phyloP scores from a whole-genome alignment of 1,140 invertebrate species.

The Drosophila parabipectinata region DNA sequence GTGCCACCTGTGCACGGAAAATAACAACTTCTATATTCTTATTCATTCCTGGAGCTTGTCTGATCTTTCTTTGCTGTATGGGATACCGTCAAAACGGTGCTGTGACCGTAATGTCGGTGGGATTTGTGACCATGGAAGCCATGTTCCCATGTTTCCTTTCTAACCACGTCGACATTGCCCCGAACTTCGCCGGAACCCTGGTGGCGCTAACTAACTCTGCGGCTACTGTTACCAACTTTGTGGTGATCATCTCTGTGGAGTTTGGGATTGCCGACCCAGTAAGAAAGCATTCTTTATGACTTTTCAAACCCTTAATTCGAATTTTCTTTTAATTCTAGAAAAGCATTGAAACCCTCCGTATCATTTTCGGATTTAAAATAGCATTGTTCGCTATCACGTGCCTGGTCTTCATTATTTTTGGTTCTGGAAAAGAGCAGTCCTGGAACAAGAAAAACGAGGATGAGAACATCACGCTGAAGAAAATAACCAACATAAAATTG shows the following conservation, averaged over 20 bases:
- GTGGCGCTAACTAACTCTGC: conserved; percentile 94
- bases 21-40: conserved; percentile 89
- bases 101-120: conserved; percentile 89
- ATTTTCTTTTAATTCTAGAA: conserved; percentile 86
- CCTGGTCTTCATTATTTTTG: conserved; percentile 91
- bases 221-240: conserved; percentile 94
- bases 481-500: no score
- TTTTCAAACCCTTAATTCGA: conserved; percentile 18
- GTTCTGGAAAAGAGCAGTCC: conserved; percentile 91
- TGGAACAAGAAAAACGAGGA: conserved; percentile 88
- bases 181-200: conserved; percentile 94
- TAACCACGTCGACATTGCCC: conserved; percentile 96
- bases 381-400: conserved; percentile 90
- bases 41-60: conserved; percentile 87
- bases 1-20: conserved; percentile 89
- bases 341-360: conserved; percentile 91
- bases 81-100: conserved; percentile 88
- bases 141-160: conserved; percentile 95
- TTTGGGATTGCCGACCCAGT: conserved; percentile 88
- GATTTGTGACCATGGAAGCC: conserved; percentile 90
- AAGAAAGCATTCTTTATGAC: conserved; percentile 69
- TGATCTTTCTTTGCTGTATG: conserved; percentile 89
- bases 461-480: conserved; percentile 34
- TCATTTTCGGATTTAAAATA: conserved; percentile 93
- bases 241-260: conserved; percentile 92